phyloP scores from a whole-genome alignment of 2,888 invertebrate species.

The Scaptodrosophila latifasciaeformis region DNA sequence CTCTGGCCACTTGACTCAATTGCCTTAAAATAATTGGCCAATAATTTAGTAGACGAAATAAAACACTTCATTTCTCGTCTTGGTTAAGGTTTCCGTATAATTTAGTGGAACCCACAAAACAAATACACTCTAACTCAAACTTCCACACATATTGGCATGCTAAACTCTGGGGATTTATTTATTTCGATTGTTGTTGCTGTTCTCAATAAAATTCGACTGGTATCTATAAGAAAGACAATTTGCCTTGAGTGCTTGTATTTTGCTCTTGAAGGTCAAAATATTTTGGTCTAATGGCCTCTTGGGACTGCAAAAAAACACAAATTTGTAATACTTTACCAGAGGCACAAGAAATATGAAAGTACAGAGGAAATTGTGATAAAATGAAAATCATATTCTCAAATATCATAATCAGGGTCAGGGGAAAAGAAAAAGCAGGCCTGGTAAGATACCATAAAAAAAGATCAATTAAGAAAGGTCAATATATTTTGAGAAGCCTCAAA shows the following conservation, averaged over 20 bases:
- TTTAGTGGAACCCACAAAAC: conserved; percentile 32
- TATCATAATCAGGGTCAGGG: too few relatives aligned
- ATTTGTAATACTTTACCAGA: too few relatives aligned
- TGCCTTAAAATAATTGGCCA: conserved; percentile 66
- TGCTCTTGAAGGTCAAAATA: conserved; percentile 50
- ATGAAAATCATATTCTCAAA: too few relatives aligned
- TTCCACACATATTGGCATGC: conserved; percentile 30
- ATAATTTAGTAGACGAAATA: conserved; percentile 60
- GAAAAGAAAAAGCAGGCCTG: too few relatives aligned
- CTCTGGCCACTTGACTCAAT: conserved; percentile 54
- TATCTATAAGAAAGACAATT: neutral
- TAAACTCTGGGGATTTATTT: conserved; percentile 50
- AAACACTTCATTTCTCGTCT: conserved; percentile 50
- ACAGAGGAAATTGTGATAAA: too few relatives aligned
- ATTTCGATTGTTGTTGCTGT: too few relatives aligned
- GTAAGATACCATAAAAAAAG: too few relatives aligned
- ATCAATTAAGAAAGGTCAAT: too few relatives aligned
- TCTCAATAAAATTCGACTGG: neutral
- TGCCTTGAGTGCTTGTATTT: conserved; percentile 26
- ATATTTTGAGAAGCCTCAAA: conserved; percentile 30
- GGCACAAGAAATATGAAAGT: too few relatives aligned
- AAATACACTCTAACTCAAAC: conserved; percentile 4
- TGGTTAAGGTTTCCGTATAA: conserved; percentile 42
- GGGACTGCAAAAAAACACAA: too few relatives aligned
- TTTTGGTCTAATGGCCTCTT: too few relatives aligned